phyloP scores from a whole-genome alignment of 2,888 invertebrate species.

The Drosophila meridiana region DNA sequence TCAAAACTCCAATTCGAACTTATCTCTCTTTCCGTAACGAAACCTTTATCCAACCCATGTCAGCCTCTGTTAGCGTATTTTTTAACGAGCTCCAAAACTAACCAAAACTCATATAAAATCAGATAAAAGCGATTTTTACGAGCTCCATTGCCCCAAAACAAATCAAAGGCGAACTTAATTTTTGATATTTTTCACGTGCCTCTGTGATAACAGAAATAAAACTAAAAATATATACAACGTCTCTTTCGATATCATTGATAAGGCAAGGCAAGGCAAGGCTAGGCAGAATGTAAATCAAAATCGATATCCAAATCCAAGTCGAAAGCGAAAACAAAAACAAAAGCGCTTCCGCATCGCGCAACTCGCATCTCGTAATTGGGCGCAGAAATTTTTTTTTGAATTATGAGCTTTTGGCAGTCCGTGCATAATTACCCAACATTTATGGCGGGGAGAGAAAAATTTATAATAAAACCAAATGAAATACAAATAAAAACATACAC shows the following conservation, averaged over 20 bases:
- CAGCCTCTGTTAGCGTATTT: slow-evolving; percentile 14
- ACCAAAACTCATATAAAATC: slow-evolving; percentile 53
- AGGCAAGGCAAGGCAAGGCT: slow-evolving; percentile 45
- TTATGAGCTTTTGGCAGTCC: slow-evolving; percentile 67
- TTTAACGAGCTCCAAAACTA: slow-evolving; percentile 68
- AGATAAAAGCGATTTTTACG: slow-evolving; percentile 64
- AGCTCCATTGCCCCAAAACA: slow-evolving; percentile 15
- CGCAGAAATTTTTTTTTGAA: slow-evolving; percentile 68
- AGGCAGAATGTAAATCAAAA: slow-evolving; percentile 36
- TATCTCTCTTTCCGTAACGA: background rate
- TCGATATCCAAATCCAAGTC: slow-evolving; percentile 30
- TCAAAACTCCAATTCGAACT: too few species aligned
- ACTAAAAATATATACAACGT: background rate
- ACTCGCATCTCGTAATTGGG: slow-evolving; percentile 66
- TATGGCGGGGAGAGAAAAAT: slow-evolving; percentile 36
- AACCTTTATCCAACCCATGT: too few species aligned
- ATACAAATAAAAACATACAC: slow-evolving; percentile 17
- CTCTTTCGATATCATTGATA: slow-evolving; percentile 54
- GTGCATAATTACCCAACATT: slow-evolving; percentile 68
- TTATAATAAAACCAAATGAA: slow-evolving; percentile 27
- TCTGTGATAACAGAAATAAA: slow-evolving; percentile 31
- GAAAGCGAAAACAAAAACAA: slow-evolving; percentile 49
- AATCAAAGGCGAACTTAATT: slow-evolving; percentile 38
- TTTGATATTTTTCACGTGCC: slow-evolving; percentile 20
- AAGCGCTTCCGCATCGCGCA: slow-evolving; percentile 72